A percentile compares a stretch with the other conserved stretches of the same genome.
phyloP scores from a whole-genome alignment of 2,113 vertebrate genomes.

The Solea senegalensis region DNA sequence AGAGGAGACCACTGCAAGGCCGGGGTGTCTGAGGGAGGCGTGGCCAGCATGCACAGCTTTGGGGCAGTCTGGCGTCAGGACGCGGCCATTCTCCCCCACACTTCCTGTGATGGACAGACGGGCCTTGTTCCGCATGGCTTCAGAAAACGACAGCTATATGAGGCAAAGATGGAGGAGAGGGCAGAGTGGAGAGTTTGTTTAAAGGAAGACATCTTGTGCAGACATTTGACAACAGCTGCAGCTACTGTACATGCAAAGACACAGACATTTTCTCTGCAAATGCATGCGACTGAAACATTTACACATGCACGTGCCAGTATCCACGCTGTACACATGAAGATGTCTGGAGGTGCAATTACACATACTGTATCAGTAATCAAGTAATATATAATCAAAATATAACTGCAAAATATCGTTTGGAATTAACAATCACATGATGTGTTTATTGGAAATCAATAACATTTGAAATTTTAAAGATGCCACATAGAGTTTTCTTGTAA shows the following conservation, averaged over 20 bases:
- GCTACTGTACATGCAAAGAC: not conserved
- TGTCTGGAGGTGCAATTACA: constrained; percentile 56
- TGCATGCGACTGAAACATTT: constrained; percentile 39
- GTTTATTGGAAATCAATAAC: not conserved
- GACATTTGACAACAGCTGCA: constrained; percentile 21
- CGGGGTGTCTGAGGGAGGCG: constrained; percentile 91
- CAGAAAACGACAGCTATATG: constrained; percentile 93
- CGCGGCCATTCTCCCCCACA: constrained; percentile 93
- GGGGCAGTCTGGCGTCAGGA: constrained; percentile 95
- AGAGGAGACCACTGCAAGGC: constrained; percentile 96
- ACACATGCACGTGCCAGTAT: constrained; percentile 43
- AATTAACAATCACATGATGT: not conserved
- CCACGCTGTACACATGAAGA: not conserved
- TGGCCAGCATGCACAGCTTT: constrained; percentile 93
- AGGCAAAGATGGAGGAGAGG: constrained; percentile 56
- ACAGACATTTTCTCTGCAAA: not conserved
- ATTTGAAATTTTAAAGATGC: too few species aligned
- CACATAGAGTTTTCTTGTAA: too few species aligned
- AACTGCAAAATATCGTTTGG: not conserved
- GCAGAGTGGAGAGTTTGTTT: constrained; percentile 35
- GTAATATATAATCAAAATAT: too few species aligned
- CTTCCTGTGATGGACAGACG: constrained; percentile 98
- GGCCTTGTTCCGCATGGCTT: constrained; percentile 99
- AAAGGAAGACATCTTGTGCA: not conserved
- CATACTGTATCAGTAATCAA: not conserved